Evolutionary conservation across 2,797 vertebrate genomes (phyloP).

Genomic region (Bradypodion ventrale): DNA sequence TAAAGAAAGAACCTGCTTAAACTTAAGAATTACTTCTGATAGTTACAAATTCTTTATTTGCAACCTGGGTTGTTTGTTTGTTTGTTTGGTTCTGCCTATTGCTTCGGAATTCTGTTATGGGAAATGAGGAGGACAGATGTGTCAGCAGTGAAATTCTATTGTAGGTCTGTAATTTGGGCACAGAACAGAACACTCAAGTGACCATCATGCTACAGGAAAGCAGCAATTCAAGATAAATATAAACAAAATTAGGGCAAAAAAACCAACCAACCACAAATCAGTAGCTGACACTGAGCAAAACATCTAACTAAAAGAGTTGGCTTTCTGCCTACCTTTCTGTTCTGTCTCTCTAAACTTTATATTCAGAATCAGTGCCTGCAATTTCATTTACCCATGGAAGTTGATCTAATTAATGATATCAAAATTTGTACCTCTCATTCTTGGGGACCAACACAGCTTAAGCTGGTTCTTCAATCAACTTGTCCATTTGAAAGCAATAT

Average conservation of each 20-base stretch:
- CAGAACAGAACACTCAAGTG: background rate
- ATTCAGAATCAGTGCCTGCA: background rate
- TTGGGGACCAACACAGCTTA: background rate
- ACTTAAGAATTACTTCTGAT: background rate
- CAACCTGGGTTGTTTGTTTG: background rate
- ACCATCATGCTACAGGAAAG: background rate
- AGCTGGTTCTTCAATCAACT: background rate
- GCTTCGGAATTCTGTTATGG: background rate
- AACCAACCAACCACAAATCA: background rate
- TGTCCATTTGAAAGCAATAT: background rate
- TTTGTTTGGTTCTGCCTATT: background rate
- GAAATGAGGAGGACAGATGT: background rate
- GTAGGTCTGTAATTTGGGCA: background rate
- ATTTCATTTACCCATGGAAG: background rate
- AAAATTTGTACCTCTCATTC: constrained; percentile 8
- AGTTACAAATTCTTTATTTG: background rate
- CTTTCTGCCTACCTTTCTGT: background rate
- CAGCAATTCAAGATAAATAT: background rate
- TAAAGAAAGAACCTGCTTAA: too few species aligned
- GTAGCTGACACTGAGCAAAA: background rate
- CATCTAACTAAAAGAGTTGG: background rate
- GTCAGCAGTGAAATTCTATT: background rate
- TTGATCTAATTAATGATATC: constrained; percentile 23
- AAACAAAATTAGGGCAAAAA: background rate
- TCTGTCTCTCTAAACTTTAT: background rate